A percentile compares a stretch with the other conserved stretches of the same genome.
These are phyloP conservation scores for Axinella damicornis DNA, from an alignment of 37 sponge, comb jelly and placozoan species.

Conservation along the genomic window DNA sequence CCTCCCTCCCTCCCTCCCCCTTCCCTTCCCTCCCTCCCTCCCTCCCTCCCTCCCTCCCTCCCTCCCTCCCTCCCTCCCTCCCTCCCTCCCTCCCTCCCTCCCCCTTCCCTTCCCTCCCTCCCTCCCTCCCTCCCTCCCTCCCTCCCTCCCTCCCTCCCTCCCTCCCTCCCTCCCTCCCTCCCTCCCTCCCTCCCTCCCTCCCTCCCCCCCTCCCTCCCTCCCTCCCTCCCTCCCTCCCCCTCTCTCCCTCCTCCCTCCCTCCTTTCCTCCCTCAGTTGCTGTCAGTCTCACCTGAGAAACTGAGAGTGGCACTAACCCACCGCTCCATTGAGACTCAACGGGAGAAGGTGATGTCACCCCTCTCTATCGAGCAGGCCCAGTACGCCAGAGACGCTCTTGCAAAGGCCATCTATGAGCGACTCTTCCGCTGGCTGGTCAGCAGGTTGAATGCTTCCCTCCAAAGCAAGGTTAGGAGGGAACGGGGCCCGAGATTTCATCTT, in stretches of 20 bases:
- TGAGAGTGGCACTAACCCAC: constrained; percentile 68
- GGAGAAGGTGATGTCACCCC: constrained; percentile 71
- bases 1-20: no score
- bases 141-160: no score
- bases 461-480: constrained; percentile 44
- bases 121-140: neutral
- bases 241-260: neutral
- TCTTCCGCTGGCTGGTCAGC: constrained; percentile 81
- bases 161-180: no score
- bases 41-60: no score
- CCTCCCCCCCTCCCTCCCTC: neutral
- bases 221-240: neutral
- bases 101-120: neutral
- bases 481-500: constrained; percentile 11
- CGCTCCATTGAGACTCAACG: constrained; percentile 75
- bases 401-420: constrained; percentile 81
- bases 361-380: constrained; percentile 73
- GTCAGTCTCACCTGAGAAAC: constrained; percentile 31
- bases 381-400: constrained; percentile 86
- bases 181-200: no score
- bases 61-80: no score
- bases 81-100: neutral
- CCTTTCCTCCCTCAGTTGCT: constrained; percentile 40
- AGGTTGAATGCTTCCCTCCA: constrained; percentile 77
- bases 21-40: no score